Conservation (phyloP, 2,888 invertebrate species). For the Idaea straminata region DNA sequence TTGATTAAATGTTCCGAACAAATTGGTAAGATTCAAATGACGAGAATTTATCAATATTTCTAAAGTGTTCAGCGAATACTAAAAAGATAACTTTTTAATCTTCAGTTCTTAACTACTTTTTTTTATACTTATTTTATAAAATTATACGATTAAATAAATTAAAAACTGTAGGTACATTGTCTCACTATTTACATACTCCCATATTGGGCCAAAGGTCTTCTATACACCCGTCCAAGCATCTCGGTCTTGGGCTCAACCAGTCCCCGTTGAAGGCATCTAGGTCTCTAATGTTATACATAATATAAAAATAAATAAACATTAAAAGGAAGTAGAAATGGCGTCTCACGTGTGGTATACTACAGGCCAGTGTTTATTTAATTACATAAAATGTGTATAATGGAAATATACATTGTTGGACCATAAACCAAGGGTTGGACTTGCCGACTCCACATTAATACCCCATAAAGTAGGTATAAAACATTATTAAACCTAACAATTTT, state of each 20-base stretch:
- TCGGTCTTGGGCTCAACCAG: too few species aligned
- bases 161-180: background rate
- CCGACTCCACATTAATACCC: conserved; percentile 37
- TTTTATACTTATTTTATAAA: too few species aligned
- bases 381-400: conserved; percentile 6
- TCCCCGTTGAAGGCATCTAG: background rate
- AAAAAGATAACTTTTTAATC: too few species aligned
- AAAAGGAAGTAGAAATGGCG: background rate
- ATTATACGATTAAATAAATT: background rate
- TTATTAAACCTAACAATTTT: conserved; percentile 32
- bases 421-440: conserved; percentile 31
- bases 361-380: conserved; percentile 6
- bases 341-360: background rate
- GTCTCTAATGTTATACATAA: background rate
- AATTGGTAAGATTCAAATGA: too few species aligned
- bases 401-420: conserved; percentile 10
- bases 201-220: too few species aligned
- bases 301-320: background rate
- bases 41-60: too few species aligned
- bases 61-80: too few species aligned
- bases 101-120: too few species aligned
- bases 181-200: background rate
- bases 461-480: conserved; percentile 39
- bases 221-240: too few species aligned
- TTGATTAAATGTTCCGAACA: too few species aligned